phyloP scores from a whole-genome alignment of 2,888 invertebrate species.

The Scaptomyza cyrtandrae region DNA sequence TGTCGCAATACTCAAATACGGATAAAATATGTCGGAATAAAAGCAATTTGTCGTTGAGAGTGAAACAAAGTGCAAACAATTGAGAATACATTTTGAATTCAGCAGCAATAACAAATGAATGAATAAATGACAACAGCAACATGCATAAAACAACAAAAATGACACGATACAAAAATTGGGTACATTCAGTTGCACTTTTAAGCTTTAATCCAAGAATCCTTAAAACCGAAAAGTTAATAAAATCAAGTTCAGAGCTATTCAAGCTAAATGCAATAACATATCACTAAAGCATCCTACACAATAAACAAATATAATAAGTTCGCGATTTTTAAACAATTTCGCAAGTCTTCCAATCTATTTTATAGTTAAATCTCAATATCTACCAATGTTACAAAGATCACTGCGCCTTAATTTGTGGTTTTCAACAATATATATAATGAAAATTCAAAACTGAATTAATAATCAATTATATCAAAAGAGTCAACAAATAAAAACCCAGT shows the following conservation, averaged over 20 bases:
- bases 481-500: too few relatives aligned
- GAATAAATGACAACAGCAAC: conserved; percentile 13
- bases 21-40: background rate
- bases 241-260: background rate
- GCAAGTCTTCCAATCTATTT: too few relatives aligned
- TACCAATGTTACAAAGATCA: too few relatives aligned
- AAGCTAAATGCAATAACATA: background rate
- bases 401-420: background rate
- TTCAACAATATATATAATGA: too few relatives aligned
- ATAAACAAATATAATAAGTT: too few relatives aligned
- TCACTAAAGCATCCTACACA: too few relatives aligned
- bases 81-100: too few relatives aligned
- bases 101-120: conserved; percentile 7
- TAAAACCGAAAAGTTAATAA: background rate
- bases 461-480: too few relatives aligned
- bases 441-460: too few relatives aligned
- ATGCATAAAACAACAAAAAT: conserved; percentile 6
- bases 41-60: background rate
- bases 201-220: background rate
- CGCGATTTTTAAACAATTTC: too few relatives aligned
- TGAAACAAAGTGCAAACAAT: too few relatives aligned
- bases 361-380: too few relatives aligned
- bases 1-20: conserved; percentile 21
- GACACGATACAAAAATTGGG: background rate
- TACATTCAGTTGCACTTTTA: background rate